Base-by-base conservation (phyloP, 1,140 invertebrate genomes). In the Magallana ariakensis region DNA sequence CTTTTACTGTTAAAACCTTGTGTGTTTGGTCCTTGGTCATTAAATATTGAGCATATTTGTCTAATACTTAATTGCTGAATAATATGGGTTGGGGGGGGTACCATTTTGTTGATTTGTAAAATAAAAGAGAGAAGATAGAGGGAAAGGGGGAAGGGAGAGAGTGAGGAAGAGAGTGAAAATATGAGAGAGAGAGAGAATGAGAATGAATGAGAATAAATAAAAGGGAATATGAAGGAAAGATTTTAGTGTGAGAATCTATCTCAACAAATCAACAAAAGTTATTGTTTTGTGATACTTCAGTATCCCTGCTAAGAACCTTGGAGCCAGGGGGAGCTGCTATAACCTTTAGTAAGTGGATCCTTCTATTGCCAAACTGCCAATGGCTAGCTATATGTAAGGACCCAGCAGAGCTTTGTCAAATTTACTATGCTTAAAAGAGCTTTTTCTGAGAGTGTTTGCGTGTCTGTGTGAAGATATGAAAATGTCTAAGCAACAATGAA, bases 231-330 rank as follows among this genome's bases (percentile, higher is more conserved):
- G 5, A 46, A 46, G 33, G 33, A 46, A 46, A 46, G 33, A 46
- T 2, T 46, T 46, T 46, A 46, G 33, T 46, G 33, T 4, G 33
- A 46, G 33, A 46, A 46, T 46, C 33, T 46, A 46, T 46, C 33
- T 46, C 5, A 2, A 5, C 33, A 46, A 46, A 46, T 46, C 33
- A 46, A n/a, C n/a, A n/a, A n/a, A 2, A 46, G 33, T 46, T 46
- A 26, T 11, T 75, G 13, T 13, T 75, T 75, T 75, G 66, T 75
- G 66, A 75, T 75, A 75, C n/a, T n/a, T n/a, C 66, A 75, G 66
- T 75, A 13, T 75, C 66, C 66, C 22, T 33, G 66, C 33, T 75
- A 75, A 75, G 66, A 13, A 75, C 26, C 0, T 22, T 33, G 66
- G 66, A 26, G 66, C 22, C 66, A 26, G 19, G 19, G 22, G 22